phyloP scores from a whole-genome alignment of 2,113 vertebrate genomes.

The Stigmatopora argus region DNA sequence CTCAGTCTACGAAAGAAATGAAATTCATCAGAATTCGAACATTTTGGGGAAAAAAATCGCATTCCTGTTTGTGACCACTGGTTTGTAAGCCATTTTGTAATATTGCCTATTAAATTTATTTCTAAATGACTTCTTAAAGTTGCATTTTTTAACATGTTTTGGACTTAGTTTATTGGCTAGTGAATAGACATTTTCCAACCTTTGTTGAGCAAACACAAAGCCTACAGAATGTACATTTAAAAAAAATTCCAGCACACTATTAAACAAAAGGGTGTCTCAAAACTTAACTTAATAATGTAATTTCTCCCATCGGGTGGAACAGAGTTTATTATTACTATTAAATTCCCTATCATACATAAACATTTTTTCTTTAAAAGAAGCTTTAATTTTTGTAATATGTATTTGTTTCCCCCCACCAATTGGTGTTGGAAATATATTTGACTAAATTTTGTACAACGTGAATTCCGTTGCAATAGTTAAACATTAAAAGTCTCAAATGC shows the following conservation, averaged over 20 bases:
- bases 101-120: constrained; percentile 23
- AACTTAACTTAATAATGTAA: neutral
- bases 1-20: constrained; percentile 13
- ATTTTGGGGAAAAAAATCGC: constrained; percentile 23
- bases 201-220: neutral
- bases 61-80: constrained; percentile 55
- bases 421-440: too few relatives aligned
- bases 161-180: too few relatives aligned
- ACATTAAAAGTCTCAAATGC: too few relatives aligned
- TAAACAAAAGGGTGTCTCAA: neutral
- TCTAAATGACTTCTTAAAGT: constrained; percentile 28
- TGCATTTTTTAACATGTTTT: neutral
- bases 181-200: too few relatives aligned
- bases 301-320: neutral
- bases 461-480: too few relatives aligned
- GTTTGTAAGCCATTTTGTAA: constrained; percentile 38
- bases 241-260: neutral
- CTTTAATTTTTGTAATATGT: too few relatives aligned
- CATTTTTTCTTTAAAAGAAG: too few relatives aligned
- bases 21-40: constrained; percentile 32
- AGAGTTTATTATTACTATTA: neutral
- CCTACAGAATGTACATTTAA: too few relatives aligned
- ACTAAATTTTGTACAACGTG: too few relatives aligned
- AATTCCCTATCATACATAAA: too few relatives aligned
- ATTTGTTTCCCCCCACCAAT: too few relatives aligned